phyloP scores from a whole-genome alignment of 2,113 vertebrate genomes.

The Lycaon pictus region DNA sequence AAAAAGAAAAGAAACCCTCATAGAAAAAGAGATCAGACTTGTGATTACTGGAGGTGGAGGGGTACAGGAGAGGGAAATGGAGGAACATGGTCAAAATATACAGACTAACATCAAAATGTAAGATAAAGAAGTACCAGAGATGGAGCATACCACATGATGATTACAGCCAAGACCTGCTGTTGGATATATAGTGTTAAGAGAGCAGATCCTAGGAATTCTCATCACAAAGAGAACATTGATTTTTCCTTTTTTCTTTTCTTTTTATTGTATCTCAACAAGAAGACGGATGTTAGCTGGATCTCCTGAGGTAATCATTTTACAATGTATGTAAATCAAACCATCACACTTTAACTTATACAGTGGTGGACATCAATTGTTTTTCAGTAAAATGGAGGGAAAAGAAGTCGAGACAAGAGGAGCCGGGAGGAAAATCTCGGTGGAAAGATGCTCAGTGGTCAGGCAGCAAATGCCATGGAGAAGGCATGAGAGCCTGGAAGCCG shows the following conservation, averaged over 20 bases:
- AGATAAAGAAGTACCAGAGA: background rate
- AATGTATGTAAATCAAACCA: background rate
- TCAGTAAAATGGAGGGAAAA: background rate
- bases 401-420: background rate
- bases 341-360: background rate
- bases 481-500: accelerated
- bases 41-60: background rate
- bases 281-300: background rate
- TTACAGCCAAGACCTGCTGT: background rate
- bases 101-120: background rate
- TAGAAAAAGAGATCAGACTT: background rate
- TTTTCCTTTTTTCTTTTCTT: background rate
- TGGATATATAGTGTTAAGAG: background rate
- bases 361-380: background rate
- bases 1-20: background rate
- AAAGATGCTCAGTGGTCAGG: background rate
- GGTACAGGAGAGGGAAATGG: background rate
- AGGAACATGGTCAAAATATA: background rate
- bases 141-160: background rate
- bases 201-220: background rate
- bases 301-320: background rate
- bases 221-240: background rate
- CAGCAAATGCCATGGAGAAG: background rate
- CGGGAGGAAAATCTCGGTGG: background rate
- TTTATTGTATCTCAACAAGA: background rate